phyloP scores from a whole-genome alignment of 1,140 invertebrate genomes.

The Papilio polytes region DNA sequence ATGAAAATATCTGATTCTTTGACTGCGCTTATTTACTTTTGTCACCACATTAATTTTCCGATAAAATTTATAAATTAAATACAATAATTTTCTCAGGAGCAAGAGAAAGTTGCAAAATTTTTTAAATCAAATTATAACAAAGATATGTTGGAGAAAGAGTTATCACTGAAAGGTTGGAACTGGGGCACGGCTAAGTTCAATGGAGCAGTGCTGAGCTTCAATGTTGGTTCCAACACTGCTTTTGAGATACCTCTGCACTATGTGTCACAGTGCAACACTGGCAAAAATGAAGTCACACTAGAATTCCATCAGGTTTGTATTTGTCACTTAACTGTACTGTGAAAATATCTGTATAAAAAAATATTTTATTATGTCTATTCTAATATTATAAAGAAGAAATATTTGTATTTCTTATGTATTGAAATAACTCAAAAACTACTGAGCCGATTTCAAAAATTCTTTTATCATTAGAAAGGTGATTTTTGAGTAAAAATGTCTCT shows the following conservation, averaged over 20 bases:
- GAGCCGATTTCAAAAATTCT: too few relatives aligned
- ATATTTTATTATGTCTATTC: too few relatives aligned
- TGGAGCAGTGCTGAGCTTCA: slow-evolving; percentile 96
- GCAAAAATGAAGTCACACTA: slow-evolving; percentile 99
- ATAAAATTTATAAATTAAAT: not conserved
- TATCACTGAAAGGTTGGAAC: slow-evolving; percentile 99
- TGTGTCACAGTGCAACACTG: slow-evolving; percentile 98
- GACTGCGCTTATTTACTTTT: not conserved
- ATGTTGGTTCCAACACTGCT: slow-evolving; percentile 93
- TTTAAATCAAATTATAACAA: slow-evolving; percentile 93
- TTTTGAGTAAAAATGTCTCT: too few relatives aligned
- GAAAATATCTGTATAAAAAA: too few relatives aligned
- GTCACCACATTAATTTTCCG: not conserved
- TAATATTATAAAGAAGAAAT: too few relatives aligned
- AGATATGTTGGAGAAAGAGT: slow-evolving; percentile 95
- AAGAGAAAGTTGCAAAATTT: slow-evolving; percentile 94
- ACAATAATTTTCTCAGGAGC: slow-evolving; percentile 84
- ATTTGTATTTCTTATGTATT: too few relatives aligned
- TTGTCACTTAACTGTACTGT: too few relatives aligned
- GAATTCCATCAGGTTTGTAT: slow-evolving; percentile 96
- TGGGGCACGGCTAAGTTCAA: slow-evolving; percentile 98
- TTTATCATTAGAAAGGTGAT: too few relatives aligned
- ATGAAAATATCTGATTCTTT: not conserved
- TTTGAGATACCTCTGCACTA: slow-evolving; percentile 99
- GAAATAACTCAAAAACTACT: too few relatives aligned